These are phyloP conservation scores for Aporrectodea caliginosa DNA, from an alignment of 1,140 invertebrate species.

Conservation along the genomic window DNA sequence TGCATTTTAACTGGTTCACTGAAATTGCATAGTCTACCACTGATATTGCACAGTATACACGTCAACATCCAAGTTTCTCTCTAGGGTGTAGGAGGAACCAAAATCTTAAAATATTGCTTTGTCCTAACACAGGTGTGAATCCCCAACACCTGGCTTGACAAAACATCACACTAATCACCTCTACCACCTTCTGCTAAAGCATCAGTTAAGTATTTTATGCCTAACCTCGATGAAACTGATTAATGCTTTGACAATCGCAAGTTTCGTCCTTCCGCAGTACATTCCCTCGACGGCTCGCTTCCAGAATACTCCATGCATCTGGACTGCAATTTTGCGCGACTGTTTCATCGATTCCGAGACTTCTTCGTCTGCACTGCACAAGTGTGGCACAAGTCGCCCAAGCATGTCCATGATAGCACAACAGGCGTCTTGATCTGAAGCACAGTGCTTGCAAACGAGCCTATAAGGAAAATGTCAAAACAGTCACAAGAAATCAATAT, in stretches of 20 bases:
- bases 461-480: not conserved
- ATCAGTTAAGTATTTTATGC: too few species aligned
- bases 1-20: too few species aligned
- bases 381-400: not conserved
- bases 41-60: too few species aligned
- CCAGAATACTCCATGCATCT: not conserved
- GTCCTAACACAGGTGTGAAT: too few species aligned
- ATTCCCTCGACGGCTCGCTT: not conserved
- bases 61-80: too few species aligned
- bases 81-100: too few species aligned
- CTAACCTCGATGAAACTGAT: not conserved
- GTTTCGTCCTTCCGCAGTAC: not conserved
- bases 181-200: too few species aligned
- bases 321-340: not conserved
- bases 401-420: not conserved
- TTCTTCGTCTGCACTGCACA: not conserved
- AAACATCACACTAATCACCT: too few species aligned
- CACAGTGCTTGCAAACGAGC: not conserved
- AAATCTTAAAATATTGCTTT: too few species aligned
- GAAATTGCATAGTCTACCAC: too few species aligned
- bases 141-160: too few species aligned
- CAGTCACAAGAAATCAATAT: not conserved
- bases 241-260: not conserved
- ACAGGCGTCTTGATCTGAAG: not conserved
- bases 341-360: not conserved